phyloP scores from a whole-genome alignment of 2,888 invertebrate species.

The Spisula subtruncata region DNA sequence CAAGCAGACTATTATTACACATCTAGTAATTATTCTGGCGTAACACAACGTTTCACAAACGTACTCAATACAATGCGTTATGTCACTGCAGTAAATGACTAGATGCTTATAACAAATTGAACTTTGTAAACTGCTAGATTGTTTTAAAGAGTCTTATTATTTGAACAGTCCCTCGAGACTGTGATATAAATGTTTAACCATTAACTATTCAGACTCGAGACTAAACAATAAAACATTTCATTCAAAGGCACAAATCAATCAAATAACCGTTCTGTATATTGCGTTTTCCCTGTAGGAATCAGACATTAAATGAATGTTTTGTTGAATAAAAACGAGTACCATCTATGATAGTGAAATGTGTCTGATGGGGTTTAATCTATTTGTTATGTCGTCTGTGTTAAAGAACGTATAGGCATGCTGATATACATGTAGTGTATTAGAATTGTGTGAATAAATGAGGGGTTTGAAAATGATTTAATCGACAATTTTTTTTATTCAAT shows the following conservation, averaged over 20 bases:
- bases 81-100: too few relatives aligned
- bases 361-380: neutral
- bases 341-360: neutral
- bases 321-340: neutral
- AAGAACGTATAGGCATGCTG: neutral
- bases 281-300: constrained; percentile 11
- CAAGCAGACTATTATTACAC: too few relatives aligned
- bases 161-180: neutral
- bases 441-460: neutral
- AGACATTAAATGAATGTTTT: neutral
- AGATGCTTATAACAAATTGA: too few relatives aligned
- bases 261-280: neutral
- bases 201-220: neutral
- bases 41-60: too few relatives aligned
- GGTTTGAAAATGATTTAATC: neutral
- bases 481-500: too few relatives aligned
- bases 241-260: neutral
- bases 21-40: too few relatives aligned
- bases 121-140: too few relatives aligned
- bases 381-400: neutral
- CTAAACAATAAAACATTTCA: constrained; percentile 14
- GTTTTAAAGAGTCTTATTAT: too few relatives aligned
- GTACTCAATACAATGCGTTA: too few relatives aligned
- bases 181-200: neutral
- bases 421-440: neutral